Percentiles rank a stretch among this genome's conserved stretches.
Evolutionary conservation across 2,113 vertebrate species (phyloP).

Genomic region (Marmota flaviventris): DNA sequence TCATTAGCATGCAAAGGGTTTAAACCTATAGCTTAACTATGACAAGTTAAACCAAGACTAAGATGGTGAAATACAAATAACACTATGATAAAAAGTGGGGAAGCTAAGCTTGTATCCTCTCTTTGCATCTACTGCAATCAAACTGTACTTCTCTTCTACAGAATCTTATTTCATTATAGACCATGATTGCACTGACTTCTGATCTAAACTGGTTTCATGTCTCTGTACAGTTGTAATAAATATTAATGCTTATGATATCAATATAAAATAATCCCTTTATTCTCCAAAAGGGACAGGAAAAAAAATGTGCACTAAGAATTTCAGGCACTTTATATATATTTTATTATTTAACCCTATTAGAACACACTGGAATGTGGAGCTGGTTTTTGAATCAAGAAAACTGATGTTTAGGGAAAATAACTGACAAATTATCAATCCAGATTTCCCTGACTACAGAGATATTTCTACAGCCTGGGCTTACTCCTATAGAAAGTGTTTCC

Average conservation of each 20-base stretch:
- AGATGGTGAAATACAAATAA: not conserved
- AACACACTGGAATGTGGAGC: not conserved
- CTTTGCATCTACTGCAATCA: constrained; percentile 12
- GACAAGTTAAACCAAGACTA: constrained; percentile 55
- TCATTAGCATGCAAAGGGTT: constrained; percentile 64
- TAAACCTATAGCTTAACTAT: constrained; percentile 57
- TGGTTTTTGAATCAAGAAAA: not conserved
- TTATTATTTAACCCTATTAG: not conserved
- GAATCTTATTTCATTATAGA: constrained; percentile 39
- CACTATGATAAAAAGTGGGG: not conserved
- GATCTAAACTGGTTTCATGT: constrained; percentile 23
- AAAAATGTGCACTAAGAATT: not conserved
- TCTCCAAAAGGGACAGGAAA: not conserved
- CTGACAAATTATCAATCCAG: not conserved
- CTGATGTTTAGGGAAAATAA: not conserved
- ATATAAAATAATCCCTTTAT: constrained; percentile 33
- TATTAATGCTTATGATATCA: not conserved
- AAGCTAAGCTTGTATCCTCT: not conserved
- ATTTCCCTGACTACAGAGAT: not conserved
- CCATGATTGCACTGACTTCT: constrained; percentile 51
- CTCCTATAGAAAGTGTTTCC: not conserved
- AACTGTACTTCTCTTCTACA: not conserved
- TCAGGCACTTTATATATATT: not conserved
- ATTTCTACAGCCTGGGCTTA: not conserved
- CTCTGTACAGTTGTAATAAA: constrained; percentile 38